Conservation (phyloP, 2,797 vertebrate species). For the Gouania willdenowi region DNA sequence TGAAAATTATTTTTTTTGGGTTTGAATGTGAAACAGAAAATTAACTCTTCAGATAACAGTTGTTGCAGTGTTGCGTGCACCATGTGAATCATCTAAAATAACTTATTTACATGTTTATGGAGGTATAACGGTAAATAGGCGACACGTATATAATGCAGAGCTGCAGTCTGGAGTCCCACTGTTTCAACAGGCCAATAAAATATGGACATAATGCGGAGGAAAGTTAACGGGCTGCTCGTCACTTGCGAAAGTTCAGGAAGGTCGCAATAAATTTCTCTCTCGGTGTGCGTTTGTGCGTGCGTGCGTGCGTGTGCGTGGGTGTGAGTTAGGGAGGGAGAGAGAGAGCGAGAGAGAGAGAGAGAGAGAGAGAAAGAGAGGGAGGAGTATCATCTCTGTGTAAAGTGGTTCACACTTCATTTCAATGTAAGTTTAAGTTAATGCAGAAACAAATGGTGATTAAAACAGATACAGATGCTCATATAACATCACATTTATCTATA, state of each 20-base stretch:
- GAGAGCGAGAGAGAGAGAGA: not conserved
- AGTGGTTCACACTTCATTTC: no score
- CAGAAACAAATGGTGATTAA: no score
- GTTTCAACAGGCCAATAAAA: conserved; percentile 68
- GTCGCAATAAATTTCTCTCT: conserved; percentile 65
- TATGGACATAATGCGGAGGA: conserved; percentile 56
- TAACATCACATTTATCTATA: no score
- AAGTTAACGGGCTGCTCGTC: conserved; percentile 63
- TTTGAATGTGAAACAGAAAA: no score
- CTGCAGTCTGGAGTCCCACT: conserved; percentile 20
- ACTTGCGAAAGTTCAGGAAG: conserved; percentile 68
- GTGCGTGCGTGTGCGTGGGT: not conserved
- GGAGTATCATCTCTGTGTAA: no score
- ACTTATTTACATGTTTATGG: conserved; percentile 76
- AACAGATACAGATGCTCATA: no score
- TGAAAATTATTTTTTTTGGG: no score
- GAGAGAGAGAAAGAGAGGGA: conserved; percentile 11
- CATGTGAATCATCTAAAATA: conserved; percentile 76
- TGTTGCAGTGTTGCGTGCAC: no score
- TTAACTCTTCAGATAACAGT: no score
- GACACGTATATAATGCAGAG: conserved; percentile 42
- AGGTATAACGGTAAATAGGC: conserved; percentile 54
- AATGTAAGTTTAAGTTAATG: no score
- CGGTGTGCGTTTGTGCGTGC: conserved; percentile 1
- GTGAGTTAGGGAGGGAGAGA: not conserved